Evolutionary conservation across 2,113 vertebrate species (phyloP).

Genomic region (Sapayoa aenigma): DNA sequence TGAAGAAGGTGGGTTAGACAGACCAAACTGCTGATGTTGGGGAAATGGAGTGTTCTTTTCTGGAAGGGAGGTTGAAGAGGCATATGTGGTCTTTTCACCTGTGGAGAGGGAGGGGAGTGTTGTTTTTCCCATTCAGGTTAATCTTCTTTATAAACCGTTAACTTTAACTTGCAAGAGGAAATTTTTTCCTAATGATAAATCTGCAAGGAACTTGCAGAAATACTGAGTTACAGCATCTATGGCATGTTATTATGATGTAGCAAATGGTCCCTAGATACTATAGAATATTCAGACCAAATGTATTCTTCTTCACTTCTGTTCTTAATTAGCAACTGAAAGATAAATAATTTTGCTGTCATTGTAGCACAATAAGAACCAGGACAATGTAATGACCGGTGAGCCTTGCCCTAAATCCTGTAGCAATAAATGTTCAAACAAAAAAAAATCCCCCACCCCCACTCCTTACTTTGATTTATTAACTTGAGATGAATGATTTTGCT

Average conservation of each 20-base stretch:
- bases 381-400: not conserved
- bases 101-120: not conserved
- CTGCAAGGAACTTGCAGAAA: not conserved
- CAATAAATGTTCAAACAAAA: conserved; percentile 7
- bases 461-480: conserved; percentile 60
- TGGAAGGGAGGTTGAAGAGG: not conserved
- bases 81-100: not conserved
- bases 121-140: not conserved
- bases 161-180: not conserved
- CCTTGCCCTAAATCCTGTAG: conserved; percentile 30
- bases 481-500: conserved; percentile 62
- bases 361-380: not conserved
- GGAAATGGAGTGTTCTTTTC: not conserved
- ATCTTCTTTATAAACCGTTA: not conserved
- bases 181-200: not conserved
- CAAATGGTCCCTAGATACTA: conserved; percentile 5
- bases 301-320: conserved; percentile 28
- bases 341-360: conserved; percentile 53
- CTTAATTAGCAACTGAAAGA: conserved; percentile 57
- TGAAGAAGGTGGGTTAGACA: not conserved
- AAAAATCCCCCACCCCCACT: not conserved
- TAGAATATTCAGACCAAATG: conserved; percentile 11
- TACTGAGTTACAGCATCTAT: not conserved
- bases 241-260: conserved; percentile 15
- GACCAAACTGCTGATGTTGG: not conserved